A percentile compares a stretch with the other conserved stretches of the same genome.
Evolutionary conservation across 1,140 invertebrate species (phyloP).

Genomic region (Drosophila triauraria): DNA sequence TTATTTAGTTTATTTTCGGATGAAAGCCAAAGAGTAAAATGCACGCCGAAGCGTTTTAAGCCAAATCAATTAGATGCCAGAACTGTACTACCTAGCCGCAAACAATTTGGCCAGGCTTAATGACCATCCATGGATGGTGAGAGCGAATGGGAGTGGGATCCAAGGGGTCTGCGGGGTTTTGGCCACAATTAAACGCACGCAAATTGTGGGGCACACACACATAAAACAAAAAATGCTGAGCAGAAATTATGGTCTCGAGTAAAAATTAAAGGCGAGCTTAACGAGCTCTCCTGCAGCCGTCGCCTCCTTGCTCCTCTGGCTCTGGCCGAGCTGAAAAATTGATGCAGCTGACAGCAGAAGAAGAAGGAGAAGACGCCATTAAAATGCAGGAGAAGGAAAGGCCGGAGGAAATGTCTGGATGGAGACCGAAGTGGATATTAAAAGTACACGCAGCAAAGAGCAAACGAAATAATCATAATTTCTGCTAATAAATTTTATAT

Average conservation of each 20-base stretch:
- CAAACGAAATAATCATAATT: conserved; percentile 82
- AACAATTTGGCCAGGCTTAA: conserved; percentile 58
- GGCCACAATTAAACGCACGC: conserved; percentile 77
- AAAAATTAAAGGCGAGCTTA: conserved; percentile 81
- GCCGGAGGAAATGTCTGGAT: conserved; percentile 4
- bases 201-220: conserved; percentile 59
- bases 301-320: neutral
- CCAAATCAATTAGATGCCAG: conserved; percentile 54
- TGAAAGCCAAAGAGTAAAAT: conserved; percentile 21
- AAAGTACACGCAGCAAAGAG: conserved; percentile 77
- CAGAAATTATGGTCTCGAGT: conserved; percentile 71
- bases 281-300: conserved; percentile 56
- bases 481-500: conserved; percentile 84
- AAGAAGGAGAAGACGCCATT: conserved; percentile 57
- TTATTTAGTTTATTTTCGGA: conserved; percentile 21
- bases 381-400: conserved; percentile 67
- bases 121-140: conserved; percentile 21
- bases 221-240: conserved; percentile 55
- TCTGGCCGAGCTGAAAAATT: conserved; percentile 57
- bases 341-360: conserved; percentile 72
- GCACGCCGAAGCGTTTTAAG: conserved; percentile 26
- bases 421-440: conserved; percentile 71
- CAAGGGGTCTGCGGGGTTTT: conserved; percentile 9
- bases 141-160: neutral
- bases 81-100: conserved; percentile 17